A percentile compares a stretch with the other conserved stretches of the same genome.
These are phyloP conservation scores for Hirtodrosophila trivittata DNA, from an alignment of 2,888 invertebrate species.

Conservation along the genomic window DNA sequence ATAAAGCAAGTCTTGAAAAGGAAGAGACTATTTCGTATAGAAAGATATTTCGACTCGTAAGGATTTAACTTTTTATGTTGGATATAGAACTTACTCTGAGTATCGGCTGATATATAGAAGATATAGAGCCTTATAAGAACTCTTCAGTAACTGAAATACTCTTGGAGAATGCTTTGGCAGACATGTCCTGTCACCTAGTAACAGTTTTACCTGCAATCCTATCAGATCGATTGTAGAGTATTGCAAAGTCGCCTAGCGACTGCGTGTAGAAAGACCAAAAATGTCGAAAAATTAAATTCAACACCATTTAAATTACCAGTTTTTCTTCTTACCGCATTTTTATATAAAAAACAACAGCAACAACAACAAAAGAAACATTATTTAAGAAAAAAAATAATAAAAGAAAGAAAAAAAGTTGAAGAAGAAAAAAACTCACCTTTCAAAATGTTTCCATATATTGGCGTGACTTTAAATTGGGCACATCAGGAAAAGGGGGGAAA, in stretches of 20 bases:
- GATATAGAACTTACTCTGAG: no score
- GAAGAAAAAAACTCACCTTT: slow-evolving; percentile 47
- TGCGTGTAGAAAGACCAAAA: not conserved
- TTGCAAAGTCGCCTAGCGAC: slow-evolving; percentile 23
- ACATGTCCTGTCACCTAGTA: no score
- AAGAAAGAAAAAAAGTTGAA: slow-evolving; percentile 4
- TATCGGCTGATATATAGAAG: no score
- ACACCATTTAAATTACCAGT: slow-evolving; percentile 49
- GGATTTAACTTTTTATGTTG: no score
- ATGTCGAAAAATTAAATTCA: slow-evolving; percentile 35
- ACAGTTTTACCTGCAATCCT: no score
- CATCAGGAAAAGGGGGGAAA: slow-evolving; percentile 27
- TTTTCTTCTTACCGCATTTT: slow-evolving; percentile 47
- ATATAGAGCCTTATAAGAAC: no score
- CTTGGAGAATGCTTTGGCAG: no score
- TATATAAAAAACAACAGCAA: slow-evolving; percentile 18
- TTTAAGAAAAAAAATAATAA: slow-evolving; percentile 13
- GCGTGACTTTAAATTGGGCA: slow-evolving; percentile 37
- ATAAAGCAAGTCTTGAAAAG: no score
- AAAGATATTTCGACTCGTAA: no score
- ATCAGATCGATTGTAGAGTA: slow-evolving; percentile 19
- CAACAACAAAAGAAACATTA: slow-evolving; percentile 9
- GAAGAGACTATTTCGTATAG: no score
- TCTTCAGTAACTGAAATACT: no score
- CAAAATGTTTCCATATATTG: slow-evolving; percentile 39